Evolutionary conservation across 2,797 vertebrate species (phyloP).

Genomic region (Gymnothorax javanicus): DNA sequence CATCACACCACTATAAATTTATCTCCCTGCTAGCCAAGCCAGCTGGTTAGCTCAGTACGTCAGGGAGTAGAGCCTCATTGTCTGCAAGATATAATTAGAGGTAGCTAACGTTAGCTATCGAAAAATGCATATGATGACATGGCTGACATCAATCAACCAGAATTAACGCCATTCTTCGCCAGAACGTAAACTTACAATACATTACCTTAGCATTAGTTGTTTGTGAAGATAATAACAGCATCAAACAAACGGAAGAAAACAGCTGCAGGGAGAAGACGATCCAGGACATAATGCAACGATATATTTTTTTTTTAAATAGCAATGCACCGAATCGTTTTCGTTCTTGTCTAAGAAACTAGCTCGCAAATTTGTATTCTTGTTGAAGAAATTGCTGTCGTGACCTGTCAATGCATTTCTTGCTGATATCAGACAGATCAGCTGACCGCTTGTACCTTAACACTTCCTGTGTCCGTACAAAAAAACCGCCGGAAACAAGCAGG

Average conservation of each 20-base stretch:
- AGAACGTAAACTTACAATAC: neutral
- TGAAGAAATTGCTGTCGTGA: neutral
- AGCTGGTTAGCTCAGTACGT: neutral
- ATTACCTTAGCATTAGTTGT: slow-evolving; percentile 42
- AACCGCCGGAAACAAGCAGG: slow-evolving; percentile 20
- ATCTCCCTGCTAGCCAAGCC: neutral
- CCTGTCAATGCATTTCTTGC: slow-evolving; percentile 9
- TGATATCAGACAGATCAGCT: slow-evolving; percentile 56
- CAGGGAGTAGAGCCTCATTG: neutral
- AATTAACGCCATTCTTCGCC: neutral
- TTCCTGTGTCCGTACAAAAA: slow-evolving; percentile 31
- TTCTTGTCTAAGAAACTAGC: neutral
- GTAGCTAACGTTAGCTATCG: neutral
- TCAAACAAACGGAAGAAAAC: slow-evolving; percentile 18
- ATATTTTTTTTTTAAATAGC: neutral
- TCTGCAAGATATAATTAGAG: neutral
- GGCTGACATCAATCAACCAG: neutral
- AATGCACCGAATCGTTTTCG: neutral
- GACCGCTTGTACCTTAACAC: slow-evolving; percentile 41
- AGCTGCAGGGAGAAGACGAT: slow-evolving; percentile 9
- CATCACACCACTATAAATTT: neutral
- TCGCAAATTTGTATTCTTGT: neutral
- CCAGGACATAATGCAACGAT: slow-evolving; percentile 50
- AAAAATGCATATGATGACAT: neutral
- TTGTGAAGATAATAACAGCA: slow-evolving; percentile 44